These are phyloP conservation scores for Lithobates sylvaticus DNA, from an alignment of 2,797 vertebrate genomes.

Conservation along the genomic window DNA sequence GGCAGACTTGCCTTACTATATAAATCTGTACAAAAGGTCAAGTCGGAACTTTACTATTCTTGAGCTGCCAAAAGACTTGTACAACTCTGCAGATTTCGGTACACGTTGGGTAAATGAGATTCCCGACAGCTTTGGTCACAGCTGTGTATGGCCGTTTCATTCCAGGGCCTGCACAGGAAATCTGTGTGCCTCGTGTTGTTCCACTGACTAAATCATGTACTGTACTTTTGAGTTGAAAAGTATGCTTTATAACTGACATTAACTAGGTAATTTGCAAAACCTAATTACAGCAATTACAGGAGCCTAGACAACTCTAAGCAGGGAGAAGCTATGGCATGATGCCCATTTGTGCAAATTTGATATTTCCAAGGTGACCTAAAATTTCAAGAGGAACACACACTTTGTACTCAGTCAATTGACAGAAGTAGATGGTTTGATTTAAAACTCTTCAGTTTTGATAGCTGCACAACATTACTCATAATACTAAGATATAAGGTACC, in stretches of 20 bases:
- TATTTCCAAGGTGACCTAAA: constrained; percentile 51
- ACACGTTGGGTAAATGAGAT: not conserved
- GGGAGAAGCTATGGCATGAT: constrained; percentile 35
- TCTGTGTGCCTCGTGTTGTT: not conserved
- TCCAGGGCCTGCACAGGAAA: not conserved
- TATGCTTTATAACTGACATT: constrained; percentile 48
- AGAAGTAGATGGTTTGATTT: constrained; percentile 27
- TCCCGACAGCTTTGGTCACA: not conserved
- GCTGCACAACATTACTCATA: not conserved
- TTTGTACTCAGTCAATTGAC: constrained; percentile 40
- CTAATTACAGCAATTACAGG: constrained; percentile 59
- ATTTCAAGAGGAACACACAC: constrained; percentile 44
- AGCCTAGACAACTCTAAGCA: constrained; percentile 32
- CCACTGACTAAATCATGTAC: constrained; percentile 36
- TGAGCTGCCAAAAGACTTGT: not conserved
- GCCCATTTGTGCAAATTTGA: constrained; percentile 48
- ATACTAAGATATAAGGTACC: not conserved
- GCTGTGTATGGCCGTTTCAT: not conserved
- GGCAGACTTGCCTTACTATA: too few species aligned
- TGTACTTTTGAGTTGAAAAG: constrained; percentile 33
- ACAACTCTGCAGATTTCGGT: not conserved
- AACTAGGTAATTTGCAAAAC: constrained; percentile 53
- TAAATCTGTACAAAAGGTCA: too few species aligned
- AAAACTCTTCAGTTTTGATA: not conserved
- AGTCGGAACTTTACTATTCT: not conserved